Conservation (phyloP, 1,140 invertebrate species). For the Ceratina australensis region DNA sequence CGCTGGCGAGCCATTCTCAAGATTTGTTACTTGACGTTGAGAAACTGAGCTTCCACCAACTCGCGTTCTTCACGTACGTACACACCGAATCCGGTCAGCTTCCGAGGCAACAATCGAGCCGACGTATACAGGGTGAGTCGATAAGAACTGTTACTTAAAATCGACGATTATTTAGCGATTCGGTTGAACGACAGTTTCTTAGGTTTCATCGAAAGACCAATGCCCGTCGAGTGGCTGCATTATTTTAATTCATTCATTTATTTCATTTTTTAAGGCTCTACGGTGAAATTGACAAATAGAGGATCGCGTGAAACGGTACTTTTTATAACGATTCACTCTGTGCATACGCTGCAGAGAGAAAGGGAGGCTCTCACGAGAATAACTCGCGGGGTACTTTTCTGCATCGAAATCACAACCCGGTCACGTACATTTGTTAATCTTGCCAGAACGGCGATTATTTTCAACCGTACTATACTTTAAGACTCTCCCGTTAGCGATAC, state of each 20-base stretch:
- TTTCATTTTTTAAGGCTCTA: too few relatives aligned
- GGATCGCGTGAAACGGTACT: too few relatives aligned
- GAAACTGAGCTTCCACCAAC: slow-evolving; percentile 52
- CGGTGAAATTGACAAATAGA: too few relatives aligned
- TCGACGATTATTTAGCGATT: background rate
- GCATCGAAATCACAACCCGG: slow-evolving; percentile 26
- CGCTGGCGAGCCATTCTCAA: slow-evolving; percentile 39
- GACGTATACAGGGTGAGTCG: background rate
- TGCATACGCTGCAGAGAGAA: too few relatives aligned
- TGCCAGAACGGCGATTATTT: background rate
- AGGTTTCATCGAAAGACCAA: too few relatives aligned
- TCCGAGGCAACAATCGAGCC: slow-evolving; percentile 47
- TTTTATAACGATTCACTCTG: too few relatives aligned
- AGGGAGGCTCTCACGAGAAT: background rate
- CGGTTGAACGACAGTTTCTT: too few relatives aligned
- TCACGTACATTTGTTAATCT: slow-evolving; percentile 51
- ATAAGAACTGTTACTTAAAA: slow-evolving; percentile 9
- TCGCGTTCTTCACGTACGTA: slow-evolving; percentile 3
- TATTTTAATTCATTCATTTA: too few relatives aligned
- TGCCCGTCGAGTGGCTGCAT: too few relatives aligned
- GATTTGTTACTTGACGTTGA: slow-evolving; percentile 67
- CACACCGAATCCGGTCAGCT: slow-evolving; percentile 23
- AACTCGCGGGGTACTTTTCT: slow-evolving; percentile 11
- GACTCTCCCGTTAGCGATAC: background rate
- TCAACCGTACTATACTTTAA: background rate